phyloP scores from a whole-genome alignment of 1,140 invertebrate genomes.

The Heterodera carotae region DNA sequence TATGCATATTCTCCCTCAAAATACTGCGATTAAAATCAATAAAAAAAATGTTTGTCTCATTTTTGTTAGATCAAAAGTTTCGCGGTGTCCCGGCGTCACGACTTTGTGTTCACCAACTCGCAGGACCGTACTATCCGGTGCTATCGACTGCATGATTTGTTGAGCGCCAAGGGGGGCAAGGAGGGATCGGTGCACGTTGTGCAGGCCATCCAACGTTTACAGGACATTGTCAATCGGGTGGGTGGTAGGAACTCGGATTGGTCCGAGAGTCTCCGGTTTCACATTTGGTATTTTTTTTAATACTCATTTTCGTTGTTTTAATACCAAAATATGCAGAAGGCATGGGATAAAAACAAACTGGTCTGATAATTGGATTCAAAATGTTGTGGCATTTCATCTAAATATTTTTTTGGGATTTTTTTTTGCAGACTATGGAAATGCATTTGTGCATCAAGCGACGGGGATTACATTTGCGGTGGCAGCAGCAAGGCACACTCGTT shows the following conservation, averaged over 20 bases:
- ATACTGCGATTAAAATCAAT: too few species aligned
- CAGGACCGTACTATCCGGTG: slow-evolving; percentile 47
- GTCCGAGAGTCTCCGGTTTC: too few species aligned
- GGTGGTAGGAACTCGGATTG: too few species aligned
- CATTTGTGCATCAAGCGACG: slow-evolving; percentile 98
- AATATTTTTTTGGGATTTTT: slow-evolving; percentile 21
- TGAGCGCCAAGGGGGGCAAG: slow-evolving; percentile 27
- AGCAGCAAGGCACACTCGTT: slow-evolving; percentile 93
- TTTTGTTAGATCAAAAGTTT: slow-evolving; percentile 47
- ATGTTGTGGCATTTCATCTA: too few species aligned
- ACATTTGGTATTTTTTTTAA: too few species aligned
- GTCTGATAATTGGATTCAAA: too few species aligned
- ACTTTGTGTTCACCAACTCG: slow-evolving; percentile 49
- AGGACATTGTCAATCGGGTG: slow-evolving; percentile 55
- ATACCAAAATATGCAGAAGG: too few species aligned
- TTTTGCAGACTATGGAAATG: slow-evolving; percentile 85
- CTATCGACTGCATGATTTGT: slow-evolving; percentile 44
- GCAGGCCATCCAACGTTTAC: slow-evolving; percentile 46
- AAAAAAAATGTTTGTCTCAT: too few species aligned
- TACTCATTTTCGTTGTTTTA: too few species aligned
- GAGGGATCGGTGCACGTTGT: slow-evolving; percentile 3
- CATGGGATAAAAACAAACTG: too few species aligned
- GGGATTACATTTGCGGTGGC: slow-evolving; percentile 97
- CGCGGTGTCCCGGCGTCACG: slow-evolving; percentile 42
- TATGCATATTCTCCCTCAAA: too few species aligned